phyloP scores from a whole-genome alignment of 2,888 invertebrate species.

The Hecatera dysodea region DNA sequence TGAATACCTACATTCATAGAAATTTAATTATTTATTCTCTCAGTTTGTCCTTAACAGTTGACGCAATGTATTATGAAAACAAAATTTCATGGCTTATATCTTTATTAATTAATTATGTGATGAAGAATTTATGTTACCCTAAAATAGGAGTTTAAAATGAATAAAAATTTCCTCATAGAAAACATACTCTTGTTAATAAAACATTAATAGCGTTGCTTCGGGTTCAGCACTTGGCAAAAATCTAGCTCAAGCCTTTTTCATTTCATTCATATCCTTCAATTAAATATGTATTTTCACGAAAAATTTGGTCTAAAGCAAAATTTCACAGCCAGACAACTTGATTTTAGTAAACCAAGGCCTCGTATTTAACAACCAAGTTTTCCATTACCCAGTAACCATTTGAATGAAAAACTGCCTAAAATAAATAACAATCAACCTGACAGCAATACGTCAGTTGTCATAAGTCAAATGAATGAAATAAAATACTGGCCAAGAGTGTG shows the following conservation, averaged over 20 bases:
- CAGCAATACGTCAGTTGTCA: conserved; percentile 20
- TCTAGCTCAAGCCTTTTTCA: neutral
- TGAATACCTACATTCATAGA: neutral
- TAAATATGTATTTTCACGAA: conserved; percentile 3
- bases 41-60: too few relatives aligned
- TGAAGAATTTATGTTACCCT: too few relatives aligned
- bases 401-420: conserved; percentile 28
- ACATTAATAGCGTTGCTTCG: neutral
- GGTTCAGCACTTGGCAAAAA: neutral
- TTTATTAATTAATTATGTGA: too few relatives aligned
- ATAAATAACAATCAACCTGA: conserved; percentile 25
- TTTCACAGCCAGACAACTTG: neutral
- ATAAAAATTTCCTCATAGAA: too few relatives aligned
- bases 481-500: conserved; percentile 5
- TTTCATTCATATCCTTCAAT: neutral
- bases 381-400: neutral
- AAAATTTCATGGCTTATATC: neutral
- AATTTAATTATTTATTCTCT: neutral
- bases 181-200: neutral
- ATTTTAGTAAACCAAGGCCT: conserved; percentile 15
- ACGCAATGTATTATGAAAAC: neutral
- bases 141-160: too few relatives aligned
- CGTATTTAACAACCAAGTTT: neutral
- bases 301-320: conserved; percentile 8
- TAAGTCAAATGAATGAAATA: conserved; percentile 28